Conservation (phyloP, 53 echinoderm and acorn worm species). For the Pentamera pediparva region DNA sequence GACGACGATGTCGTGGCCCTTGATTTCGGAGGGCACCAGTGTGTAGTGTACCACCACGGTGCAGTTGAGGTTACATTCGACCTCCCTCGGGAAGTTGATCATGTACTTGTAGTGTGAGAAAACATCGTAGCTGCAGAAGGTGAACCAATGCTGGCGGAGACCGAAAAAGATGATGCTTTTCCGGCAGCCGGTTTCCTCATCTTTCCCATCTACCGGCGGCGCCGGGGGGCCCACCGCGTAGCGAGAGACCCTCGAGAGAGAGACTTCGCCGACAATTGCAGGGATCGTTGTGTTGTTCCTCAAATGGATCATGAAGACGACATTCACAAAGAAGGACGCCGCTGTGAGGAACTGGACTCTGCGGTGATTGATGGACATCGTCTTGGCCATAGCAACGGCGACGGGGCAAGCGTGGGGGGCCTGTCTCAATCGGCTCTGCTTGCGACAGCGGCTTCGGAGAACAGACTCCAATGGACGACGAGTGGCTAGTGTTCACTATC, state of each 20-base stretch:
- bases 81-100: conserved; percentile 3
- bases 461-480: too few species aligned
- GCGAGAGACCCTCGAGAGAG: neutral
- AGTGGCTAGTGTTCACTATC: too few species aligned
- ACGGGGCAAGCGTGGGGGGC: too few species aligned
- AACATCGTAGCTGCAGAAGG: conserved; percentile 4
- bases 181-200: neutral
- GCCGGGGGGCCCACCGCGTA: neutral
- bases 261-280: neutral
- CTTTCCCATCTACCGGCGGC: neutral
- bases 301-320: neutral
- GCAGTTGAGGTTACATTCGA: neutral
- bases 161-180: conserved; percentile 6
- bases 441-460: too few species aligned
- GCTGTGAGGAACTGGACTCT: neutral
- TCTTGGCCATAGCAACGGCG: too few species aligned
- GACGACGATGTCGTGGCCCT: conserved; percentile 7
- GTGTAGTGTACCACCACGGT: conserved; percentile 4
- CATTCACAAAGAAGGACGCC: neutral
- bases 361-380: too few species aligned
- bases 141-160: conserved; percentile 15
- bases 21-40: neutral
- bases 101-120: conserved; percentile 21
- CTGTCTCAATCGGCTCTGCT: too few species aligned
- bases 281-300: neutral